A percentile compares a stretch with the other conserved stretches of the same genome.
These are phyloP conservation scores for Andrena minutula DNA, from an alignment of 2,888 invertebrate species.

Conservation along the genomic window DNA sequence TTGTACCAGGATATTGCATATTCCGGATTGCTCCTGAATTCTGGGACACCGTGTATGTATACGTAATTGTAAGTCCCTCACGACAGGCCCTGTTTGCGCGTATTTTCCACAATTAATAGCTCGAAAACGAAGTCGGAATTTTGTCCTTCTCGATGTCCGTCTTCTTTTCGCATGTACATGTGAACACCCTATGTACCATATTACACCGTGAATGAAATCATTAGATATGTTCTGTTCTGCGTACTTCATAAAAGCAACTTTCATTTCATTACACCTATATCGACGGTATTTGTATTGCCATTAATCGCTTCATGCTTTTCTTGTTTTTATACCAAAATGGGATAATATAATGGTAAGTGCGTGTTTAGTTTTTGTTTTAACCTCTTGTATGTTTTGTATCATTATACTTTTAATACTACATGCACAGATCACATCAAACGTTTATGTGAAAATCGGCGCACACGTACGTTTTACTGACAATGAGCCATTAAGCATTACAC, in stretches of 20 bases:
- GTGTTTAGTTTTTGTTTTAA: conserved; percentile 2
- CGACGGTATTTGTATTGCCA: conserved; percentile 15
- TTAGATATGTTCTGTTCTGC: conserved; percentile 1
- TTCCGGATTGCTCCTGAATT: no score
- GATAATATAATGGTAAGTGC: conserved; percentile 5
- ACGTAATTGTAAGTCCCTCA: no score
- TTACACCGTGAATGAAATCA: background rate
- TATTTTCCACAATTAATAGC: no score
- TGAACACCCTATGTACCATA: conserved; percentile 1
- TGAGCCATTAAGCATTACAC: conserved; percentile 28
- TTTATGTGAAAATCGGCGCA: conserved; percentile 64
- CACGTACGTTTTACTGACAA: conserved; percentile 27
- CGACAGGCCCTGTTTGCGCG: no score
- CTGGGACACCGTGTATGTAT: no score
- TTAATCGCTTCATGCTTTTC: conserved; percentile 33
- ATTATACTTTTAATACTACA: conserved; percentile 40
- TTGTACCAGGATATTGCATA: no score
- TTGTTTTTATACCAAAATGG: conserved; percentile 1
- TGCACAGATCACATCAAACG: conserved; percentile 66
- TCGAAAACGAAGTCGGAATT: no score
- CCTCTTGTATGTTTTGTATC: conserved; percentile 4
- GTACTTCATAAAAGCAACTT: background rate
- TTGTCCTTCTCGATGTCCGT: no score
- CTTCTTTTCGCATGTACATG: no score
- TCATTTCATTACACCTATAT: background rate